Evolutionary conservation across 1,140 invertebrate genomes (phyloP).

Genomic region (Lucilia sericata): DNA sequence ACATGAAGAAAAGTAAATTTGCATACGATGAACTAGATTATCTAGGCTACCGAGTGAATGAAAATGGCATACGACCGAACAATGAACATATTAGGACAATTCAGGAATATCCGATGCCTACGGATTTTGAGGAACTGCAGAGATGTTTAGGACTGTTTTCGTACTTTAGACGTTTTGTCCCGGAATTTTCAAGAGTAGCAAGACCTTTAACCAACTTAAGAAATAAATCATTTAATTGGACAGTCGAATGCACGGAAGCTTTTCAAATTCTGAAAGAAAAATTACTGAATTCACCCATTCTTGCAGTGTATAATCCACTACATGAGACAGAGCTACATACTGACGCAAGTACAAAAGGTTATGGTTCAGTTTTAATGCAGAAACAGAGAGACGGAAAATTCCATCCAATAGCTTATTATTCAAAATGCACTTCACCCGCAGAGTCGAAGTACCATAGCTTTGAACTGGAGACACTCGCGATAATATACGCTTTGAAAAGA

Average conservation of each 20-base stretch:
- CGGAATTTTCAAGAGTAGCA: neutral
- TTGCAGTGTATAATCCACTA: constrained; percentile 48
- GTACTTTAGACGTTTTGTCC: constrained; percentile 28
- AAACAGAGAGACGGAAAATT: constrained; percentile 57
- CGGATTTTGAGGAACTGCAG: neutral
- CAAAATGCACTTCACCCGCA: constrained; percentile 59
- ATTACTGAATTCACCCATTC: constrained; percentile 43
- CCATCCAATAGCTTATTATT: constrained; percentile 65
- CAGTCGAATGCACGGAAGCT: neutral
- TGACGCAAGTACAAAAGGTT: constrained; percentile 56
- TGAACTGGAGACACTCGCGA: constrained; percentile 70
- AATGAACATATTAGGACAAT: constrained; percentile 1
- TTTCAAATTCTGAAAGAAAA: constrained; percentile 47
- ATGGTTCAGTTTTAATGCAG: constrained; percentile 61
- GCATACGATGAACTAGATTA: constrained; percentile 23
- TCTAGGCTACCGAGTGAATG: constrained; percentile 8
- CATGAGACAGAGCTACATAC: constrained; percentile 52
- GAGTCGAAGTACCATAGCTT: constrained; percentile 68
- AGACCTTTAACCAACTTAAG: neutral
- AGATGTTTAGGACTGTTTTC: constrained; percentile 14
- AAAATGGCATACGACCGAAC: neutral
- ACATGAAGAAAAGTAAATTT: constrained; percentile 29
- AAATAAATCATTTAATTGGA: constrained; percentile 45
- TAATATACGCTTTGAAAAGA: constrained; percentile 69
- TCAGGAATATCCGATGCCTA: constrained; percentile 6